These are phyloP conservation scores for Lophura swinhoii DNA, from an alignment of 2,797 vertebrate species.

Conservation along the genomic window DNA sequence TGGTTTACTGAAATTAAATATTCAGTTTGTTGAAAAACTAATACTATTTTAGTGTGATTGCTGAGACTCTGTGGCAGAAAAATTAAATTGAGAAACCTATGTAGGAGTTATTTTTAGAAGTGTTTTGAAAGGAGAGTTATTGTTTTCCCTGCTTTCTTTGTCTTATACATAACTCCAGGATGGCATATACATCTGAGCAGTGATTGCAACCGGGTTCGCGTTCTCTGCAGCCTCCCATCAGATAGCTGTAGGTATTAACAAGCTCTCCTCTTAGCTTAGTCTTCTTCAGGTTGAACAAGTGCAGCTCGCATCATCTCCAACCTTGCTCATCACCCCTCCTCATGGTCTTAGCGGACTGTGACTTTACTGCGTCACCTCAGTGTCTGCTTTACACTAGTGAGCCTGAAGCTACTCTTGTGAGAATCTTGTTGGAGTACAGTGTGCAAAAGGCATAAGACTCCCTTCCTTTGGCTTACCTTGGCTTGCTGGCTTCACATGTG, in stretches of 20 bases:
- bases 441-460: neutral
- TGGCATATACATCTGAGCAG: neutral
- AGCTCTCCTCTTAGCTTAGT: neutral
- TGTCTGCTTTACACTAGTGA: neutral
- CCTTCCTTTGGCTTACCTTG: rapidly evolving
- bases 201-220: rapidly evolving
- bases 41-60: neutral
- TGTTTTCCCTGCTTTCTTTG: neutral
- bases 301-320: neutral
- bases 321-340: neutral
- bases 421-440: neutral
- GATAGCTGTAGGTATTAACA: neutral
- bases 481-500: neutral
- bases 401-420: neutral
- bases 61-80: neutral
- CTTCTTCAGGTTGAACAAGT: neutral
- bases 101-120: neutral
- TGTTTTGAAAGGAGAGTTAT: neutral
- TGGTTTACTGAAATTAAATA: neutral
- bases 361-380: neutral
- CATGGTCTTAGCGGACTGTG: neutral
- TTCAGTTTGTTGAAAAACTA: neutral
- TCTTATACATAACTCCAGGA: neutral
- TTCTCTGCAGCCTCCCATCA: neutral
- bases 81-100: neutral